Evolutionary conservation across 2,113 vertebrate species (phyloP).

Genomic region (Bufo gargarizans): DNA sequence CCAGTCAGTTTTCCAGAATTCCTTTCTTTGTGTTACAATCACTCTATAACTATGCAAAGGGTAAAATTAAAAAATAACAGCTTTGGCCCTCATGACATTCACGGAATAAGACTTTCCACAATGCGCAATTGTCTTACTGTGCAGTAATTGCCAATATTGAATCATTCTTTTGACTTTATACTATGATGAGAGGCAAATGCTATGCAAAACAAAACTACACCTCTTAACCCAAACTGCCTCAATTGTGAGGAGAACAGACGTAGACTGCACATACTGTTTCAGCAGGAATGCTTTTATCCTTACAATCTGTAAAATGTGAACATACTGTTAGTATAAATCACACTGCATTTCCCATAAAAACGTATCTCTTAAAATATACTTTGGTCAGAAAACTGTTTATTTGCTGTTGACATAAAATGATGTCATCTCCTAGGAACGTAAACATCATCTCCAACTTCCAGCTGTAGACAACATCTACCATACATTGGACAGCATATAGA

Average conservation of each 20-base stretch:
- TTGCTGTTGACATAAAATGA: not conserved
- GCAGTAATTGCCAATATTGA: constrained; percentile 1
- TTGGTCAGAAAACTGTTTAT: not conserved
- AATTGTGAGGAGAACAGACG: not conserved
- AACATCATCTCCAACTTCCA: not conserved
- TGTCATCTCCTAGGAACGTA: not conserved
- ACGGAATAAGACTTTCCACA: constrained; percentile 14
- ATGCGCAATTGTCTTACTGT: constrained; percentile 1
- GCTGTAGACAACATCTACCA: not conserved
- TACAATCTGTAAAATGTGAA: not conserved
- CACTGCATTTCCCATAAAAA: not conserved
- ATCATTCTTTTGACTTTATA: not conserved
- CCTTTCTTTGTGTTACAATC: not conserved
- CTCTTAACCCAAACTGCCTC: not conserved
- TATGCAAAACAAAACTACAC: constrained; percentile 16
- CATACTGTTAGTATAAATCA: not conserved
- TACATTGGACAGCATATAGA: not conserved
- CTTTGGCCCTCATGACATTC: not conserved
- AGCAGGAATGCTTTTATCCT: not conserved
- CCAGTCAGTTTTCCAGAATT: constrained; percentile 2
- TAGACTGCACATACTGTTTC: not conserved
- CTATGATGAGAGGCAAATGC: constrained; percentile 6
- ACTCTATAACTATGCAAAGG: not conserved
- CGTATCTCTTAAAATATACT: not conserved
- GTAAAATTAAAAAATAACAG: not conserved